Conservation (phyloP, 2,888 invertebrate genomes). For the Rotaria magnacalcarata region DNA sequence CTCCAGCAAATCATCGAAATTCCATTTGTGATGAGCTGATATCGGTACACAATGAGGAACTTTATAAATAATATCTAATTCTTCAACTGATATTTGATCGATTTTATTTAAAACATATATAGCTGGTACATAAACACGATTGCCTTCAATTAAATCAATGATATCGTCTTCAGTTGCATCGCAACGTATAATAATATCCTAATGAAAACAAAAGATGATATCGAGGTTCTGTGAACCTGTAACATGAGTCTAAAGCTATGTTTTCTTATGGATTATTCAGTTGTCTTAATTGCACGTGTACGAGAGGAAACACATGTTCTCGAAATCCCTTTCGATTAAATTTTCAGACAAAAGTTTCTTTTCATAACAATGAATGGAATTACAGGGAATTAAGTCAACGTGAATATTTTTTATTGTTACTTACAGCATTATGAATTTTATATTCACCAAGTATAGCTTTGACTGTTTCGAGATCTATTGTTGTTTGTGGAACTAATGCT, state of each 20-base stretch:
- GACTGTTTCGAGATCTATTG: conserved; percentile 77
- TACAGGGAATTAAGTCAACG: no score
- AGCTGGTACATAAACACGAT: conserved; percentile 93
- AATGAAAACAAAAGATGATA: conserved; percentile 53
- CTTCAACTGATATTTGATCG: conserved; percentile 69
- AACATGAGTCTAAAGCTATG: no score
- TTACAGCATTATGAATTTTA: conserved; percentile 89
- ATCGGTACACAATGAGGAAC: conserved; percentile 99
- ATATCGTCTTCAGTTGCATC: conserved; percentile 95
- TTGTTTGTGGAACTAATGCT: conserved; percentile 67
- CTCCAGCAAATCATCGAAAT: conserved; percentile 86
- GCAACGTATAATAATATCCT: conserved; percentile 60
- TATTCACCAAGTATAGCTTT: conserved; percentile 93
- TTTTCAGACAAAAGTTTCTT: no score
- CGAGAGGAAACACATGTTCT: no score
- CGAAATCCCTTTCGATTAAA: no score
- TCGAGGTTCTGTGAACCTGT: no score
- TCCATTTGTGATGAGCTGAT: conserved; percentile 98
- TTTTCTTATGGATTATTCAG: no score
- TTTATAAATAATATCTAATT: conserved; percentile 91
- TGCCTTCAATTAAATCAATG: conserved; percentile 96
- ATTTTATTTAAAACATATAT: conserved; percentile 98
- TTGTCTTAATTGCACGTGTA: no score
- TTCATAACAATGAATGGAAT: no score
- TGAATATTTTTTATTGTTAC: background rate